A percentile compares a stretch with the other conserved stretches of the same genome.
These are phyloP conservation scores for Formica exsecta DNA, from an alignment of 1,140 invertebrate genomes.

Conservation along the genomic window DNA sequence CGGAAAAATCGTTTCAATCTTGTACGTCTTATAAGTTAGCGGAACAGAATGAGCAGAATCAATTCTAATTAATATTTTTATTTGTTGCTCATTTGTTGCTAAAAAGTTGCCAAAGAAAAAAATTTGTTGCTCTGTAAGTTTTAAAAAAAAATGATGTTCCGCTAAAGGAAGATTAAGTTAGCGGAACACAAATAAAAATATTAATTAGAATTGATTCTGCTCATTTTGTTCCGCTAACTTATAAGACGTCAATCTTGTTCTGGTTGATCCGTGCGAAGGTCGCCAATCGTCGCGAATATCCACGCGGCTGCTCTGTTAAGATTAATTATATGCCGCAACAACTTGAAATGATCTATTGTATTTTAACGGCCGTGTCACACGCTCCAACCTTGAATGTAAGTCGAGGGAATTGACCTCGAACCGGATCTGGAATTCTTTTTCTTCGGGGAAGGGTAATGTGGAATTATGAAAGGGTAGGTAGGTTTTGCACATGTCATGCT, in stretches of 20 bases:
- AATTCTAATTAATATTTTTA: too few relatives aligned
- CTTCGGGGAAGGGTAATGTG: conserved; percentile 64
- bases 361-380: conserved; percentile 69
- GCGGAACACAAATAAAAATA: too few relatives aligned
- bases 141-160: too few relatives aligned
- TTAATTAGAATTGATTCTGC: too few relatives aligned
- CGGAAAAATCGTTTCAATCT: conserved; percentile 35
- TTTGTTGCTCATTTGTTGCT: too few relatives aligned
- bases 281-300: conserved; percentile 34
- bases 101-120: too few relatives aligned
- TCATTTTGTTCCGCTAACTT: too few relatives aligned
- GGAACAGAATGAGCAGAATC: too few relatives aligned
- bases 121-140: too few relatives aligned
- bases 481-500: conserved; percentile 63
- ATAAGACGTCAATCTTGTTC: conserved; percentile 34
- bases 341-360: conserved; percentile 72
- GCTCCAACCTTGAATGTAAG: conserved; percentile 69
- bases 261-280: conserved; percentile 20
- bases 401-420: conserved; percentile 70
- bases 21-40: too few relatives aligned
- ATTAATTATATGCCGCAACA: conserved; percentile 61
- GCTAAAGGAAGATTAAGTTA: too few relatives aligned
- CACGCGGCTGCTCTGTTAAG: conserved; percentile 32
- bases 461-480: conserved; percentile 68
- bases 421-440: conserved; percentile 68